Evolutionary conservation across 2,113 vertebrate species (phyloP).

Genomic region (Aptenodytes forsteri): DNA sequence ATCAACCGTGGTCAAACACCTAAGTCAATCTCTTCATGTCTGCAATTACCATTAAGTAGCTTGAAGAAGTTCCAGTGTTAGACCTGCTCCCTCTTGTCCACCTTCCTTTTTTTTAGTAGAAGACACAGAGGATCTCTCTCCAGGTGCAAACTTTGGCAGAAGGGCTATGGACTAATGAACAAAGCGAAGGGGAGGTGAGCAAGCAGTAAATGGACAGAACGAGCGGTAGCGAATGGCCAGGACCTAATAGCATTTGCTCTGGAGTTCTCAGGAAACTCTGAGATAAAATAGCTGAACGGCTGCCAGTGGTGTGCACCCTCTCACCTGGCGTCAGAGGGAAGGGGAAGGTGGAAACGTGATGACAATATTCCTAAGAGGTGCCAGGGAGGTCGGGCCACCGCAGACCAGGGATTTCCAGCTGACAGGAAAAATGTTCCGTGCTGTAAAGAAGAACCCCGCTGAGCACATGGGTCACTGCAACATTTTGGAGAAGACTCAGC

Average conservation of each 20-base stretch:
- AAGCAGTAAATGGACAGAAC: neutral
- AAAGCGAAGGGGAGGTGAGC: neutral
- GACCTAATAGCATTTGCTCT: neutral
- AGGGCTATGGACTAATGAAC: neutral
- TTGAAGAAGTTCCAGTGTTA: neutral
- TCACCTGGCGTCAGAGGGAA: neutral
- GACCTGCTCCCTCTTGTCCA: neutral
- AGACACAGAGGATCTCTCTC: neutral
- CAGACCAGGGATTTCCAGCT: neutral
- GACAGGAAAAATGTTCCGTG: neutral
- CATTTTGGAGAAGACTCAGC: neutral
- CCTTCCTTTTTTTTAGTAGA: neutral
- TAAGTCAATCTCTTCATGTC: neutral
- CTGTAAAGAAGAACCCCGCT: neutral
- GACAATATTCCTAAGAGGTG: neutral
- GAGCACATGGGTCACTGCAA: neutral
- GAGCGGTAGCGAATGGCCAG: neutral
- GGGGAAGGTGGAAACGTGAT: neutral
- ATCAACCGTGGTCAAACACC: neutral
- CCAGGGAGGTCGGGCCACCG: fast-evolving
- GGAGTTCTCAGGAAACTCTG: neutral
- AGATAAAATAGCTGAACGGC: neutral
- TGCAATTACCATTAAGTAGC: neutral
- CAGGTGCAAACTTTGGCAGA: neutral
- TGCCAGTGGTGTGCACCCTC: neutral